Conservation (phyloP, 2,888 invertebrate genomes). For the Calliphora vomitoria region DNA sequence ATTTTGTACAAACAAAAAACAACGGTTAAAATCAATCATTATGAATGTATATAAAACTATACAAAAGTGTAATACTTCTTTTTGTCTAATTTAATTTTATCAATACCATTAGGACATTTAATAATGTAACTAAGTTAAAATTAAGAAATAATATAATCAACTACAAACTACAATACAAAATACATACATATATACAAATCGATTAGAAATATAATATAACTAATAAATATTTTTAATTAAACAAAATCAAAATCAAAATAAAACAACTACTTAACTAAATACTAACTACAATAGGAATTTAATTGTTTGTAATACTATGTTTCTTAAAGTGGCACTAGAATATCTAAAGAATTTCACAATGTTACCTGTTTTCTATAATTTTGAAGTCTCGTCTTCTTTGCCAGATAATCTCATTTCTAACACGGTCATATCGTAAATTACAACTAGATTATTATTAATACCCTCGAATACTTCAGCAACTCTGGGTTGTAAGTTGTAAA, state of each 20-base stretch:
- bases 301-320: slow-evolving; percentile 1
- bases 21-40: slow-evolving; percentile 24
- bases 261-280: slow-evolving; percentile 11
- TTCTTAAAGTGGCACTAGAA: slow-evolving; percentile 16
- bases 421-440: slow-evolving; percentile 90
- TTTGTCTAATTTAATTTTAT: background rate
- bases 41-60: slow-evolving; percentile 76
- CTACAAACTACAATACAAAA: slow-evolving; percentile 22
- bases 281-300: slow-evolving; percentile 40
- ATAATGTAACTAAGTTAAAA: background rate
- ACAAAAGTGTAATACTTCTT: slow-evolving; percentile 61
- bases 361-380: slow-evolving; percentile 63
- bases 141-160: slow-evolving; percentile 2
- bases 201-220: background rate
- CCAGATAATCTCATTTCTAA: slow-evolving; percentile 88
- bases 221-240: slow-evolving; percentile 4
- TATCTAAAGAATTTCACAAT: slow-evolving; percentile 18
- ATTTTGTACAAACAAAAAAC: slow-evolving; percentile 38
- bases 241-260: slow-evolving; percentile 1
- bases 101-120: slow-evolving; percentile 14
- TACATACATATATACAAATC: slow-evolving; percentile 15
- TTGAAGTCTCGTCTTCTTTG: slow-evolving; percentile 74
- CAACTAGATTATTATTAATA: slow-evolving; percentile 89
- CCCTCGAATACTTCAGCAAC: slow-evolving; percentile 93
- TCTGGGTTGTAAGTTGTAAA: slow-evolving; percentile 93